Base-by-base conservation (phyloP, 2,113 vertebrate species). In the Probosciger aterrimus region DNA sequence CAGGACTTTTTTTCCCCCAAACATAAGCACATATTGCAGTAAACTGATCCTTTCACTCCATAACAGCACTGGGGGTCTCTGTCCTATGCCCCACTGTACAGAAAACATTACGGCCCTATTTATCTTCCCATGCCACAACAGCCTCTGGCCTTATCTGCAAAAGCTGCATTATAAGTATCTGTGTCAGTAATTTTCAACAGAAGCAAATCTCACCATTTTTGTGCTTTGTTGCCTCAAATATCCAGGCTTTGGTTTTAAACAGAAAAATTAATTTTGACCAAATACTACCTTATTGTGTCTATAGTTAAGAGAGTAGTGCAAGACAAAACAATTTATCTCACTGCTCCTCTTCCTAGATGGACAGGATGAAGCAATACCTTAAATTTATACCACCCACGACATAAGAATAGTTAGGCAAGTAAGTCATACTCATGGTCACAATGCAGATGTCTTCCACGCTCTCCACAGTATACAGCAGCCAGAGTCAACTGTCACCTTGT, bases 41-140 rank as follows among this genome's bases (percentile, higher is more conserved):
- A 83, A 46, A 69, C 6, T 4, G 5, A 39, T 28, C 28, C 18
- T 74, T 64, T 39, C 30, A 37, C 18, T 6, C 20, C 8, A 14
- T 20, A 39, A 43, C 2, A 62, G 39, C 31, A 60, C 0, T 7
- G 37, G 13, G 14, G 10, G 11, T 11, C 31, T 70, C n/a, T n/a
- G 14, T n/a, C 55, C 47, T 22, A 14, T 53, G 55, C 17, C 10
- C 5, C 24, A 43, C 4, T 11, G 13, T 18, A 14, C 25, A 59
- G 11, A 39, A 81, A 33, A 35, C 25, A 24, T 24, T 19, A 9
- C 6, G 5, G 30, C 22, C 30, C 74, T 59, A 11, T 19, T 28
- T 57, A 19, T 1, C 44, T 9, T 16, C 25, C 14, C 39, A 43
- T 0, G 0, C 24, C 44, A 47, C 59, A 47, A 24, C 13, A 60